Base-by-base conservation (phyloP, 2,888 invertebrate genomes). In the Hypsopygia costalis region DNA sequence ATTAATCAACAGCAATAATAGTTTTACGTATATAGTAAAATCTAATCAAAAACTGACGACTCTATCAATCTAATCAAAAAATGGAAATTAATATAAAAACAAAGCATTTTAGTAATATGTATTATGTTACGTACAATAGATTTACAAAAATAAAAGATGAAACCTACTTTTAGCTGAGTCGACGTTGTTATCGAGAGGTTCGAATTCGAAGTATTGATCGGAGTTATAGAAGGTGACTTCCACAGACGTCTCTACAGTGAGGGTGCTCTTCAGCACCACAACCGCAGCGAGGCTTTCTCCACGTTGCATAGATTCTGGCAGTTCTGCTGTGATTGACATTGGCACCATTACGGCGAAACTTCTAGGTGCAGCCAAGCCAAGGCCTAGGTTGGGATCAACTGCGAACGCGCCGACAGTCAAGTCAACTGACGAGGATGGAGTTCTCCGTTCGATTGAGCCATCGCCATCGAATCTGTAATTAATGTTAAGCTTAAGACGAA, bases 281-380 rank as follows among this genome's bases (percentile, higher is more conserved):
- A 98, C 95, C 38, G 98, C 91, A 0, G 97, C 94, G 40, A 99
- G 91, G 6, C 95, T 93, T 89, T 99, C 99, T 12, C 97, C 98
- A 47, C 94, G 91, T 57, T 96, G 94, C 8, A 99, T 92, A 0
- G 95, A 93, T 58, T 95, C 94, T 0, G 99, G 99, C 35, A 98
- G 81, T 67, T 97, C 95, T 6, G 97, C 90, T 6, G 94, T 92
- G 31, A 98, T 92, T 52, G 95, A 95, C 71, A 99, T 96, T 92
- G 81, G 92, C 82, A 77, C 66, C 11, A 70, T 69, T 16, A 86
- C 81, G n/a, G 78, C 61, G 65, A 81, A 69, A 46, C 59, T 64
- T 43, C 70, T 68, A 0, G 85, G 78, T 1, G 62, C 32, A 21
- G 89, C 87, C 8, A 88, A 40, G 0, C 86, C 88, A 0, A 89